phyloP scores from a whole-genome alignment of 2,888 invertebrate genomes.

The Sinotaia quadrata region DNA sequence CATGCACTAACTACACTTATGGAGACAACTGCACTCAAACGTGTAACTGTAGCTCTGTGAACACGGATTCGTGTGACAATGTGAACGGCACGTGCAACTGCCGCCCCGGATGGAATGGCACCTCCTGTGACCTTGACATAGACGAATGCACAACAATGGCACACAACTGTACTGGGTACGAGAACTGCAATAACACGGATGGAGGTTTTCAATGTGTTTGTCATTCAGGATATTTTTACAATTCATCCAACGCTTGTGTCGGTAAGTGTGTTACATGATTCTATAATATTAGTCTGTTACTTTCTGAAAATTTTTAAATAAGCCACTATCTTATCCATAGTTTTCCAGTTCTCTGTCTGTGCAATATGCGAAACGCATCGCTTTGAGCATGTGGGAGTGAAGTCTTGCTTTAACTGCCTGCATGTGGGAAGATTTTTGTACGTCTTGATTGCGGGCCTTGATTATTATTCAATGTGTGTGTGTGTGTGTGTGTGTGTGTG shows the following conservation, averaged over 20 bases:
- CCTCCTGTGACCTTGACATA: conserved; percentile 19
- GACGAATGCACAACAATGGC: conserved; percentile 20
- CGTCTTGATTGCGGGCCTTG: too few species aligned
- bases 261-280: too few species aligned
- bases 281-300: too few species aligned
- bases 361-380: too few species aligned
- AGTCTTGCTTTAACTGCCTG: too few species aligned
- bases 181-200: not conserved
- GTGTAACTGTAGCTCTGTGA: conserved; percentile 28
- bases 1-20: conserved; percentile 21
- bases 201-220: not conserved
- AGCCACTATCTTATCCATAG: too few species aligned
- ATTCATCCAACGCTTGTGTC: not conserved
- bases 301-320: too few species aligned
- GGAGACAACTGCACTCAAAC: conserved; percentile 25
- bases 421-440: too few species aligned
- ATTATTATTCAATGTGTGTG: too few species aligned
- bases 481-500: too few species aligned
- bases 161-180: not conserved
- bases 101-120: conserved; percentile 32
- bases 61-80: conserved; percentile 33
- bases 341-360: too few species aligned
- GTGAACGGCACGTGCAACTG: conserved; percentile 35
- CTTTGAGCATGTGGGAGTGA: too few species aligned
- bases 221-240: not conserved